Base-by-base conservation (phyloP, 2,113 vertebrate species). In the Crotalus horridus region DNA sequence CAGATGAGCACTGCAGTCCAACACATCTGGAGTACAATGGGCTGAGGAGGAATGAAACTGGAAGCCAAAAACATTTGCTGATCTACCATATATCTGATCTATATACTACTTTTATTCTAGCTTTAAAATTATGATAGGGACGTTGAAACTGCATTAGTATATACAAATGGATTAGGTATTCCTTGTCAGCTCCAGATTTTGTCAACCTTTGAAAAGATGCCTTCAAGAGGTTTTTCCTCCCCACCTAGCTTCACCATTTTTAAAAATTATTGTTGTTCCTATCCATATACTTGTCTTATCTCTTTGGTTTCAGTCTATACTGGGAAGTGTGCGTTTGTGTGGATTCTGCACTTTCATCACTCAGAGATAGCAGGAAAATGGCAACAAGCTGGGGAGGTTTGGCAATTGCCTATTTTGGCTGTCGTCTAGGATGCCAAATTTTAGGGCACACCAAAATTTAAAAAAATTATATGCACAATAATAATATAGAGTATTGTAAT, bases 111-210 rank as follows among this genome's bases (percentile, higher is more conserved):
- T 81, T 81, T 81, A 81, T 81, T 53, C 13, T 20, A 4, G 29
- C 51, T 53, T 87, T 26, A 89, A 74, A 93, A 85, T 10, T 93
- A 89, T 51, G 92, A 90, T 33, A 69, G 33, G 88, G 87, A 92
- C 93, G 94, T 39, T 29, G 8, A 91, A 58, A 9, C n/a, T 69
- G 20, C 11, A 54, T 17, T 54, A 6, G 0, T 33, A 92, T 26
- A 39, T 55, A 21, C 48, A 39, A 88, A 69, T 48, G 54, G 13
- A 69, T 43, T 26, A 88, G 48, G 20, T 69, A 87, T 17, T 61
- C 29, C 4, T 33, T 54, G 9, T 74, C 43, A 13, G 58, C 15
- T 74, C 89, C 58, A 89, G 55, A 43, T 89, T 39, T 56, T 39
- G 43, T 24, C 43, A 43, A 6, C 23, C 0, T 11, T 43, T 10